Evolutionary conservation across 1,140 invertebrate species (phyloP).

Genomic region (Archegozetes longisetosus): DNA sequence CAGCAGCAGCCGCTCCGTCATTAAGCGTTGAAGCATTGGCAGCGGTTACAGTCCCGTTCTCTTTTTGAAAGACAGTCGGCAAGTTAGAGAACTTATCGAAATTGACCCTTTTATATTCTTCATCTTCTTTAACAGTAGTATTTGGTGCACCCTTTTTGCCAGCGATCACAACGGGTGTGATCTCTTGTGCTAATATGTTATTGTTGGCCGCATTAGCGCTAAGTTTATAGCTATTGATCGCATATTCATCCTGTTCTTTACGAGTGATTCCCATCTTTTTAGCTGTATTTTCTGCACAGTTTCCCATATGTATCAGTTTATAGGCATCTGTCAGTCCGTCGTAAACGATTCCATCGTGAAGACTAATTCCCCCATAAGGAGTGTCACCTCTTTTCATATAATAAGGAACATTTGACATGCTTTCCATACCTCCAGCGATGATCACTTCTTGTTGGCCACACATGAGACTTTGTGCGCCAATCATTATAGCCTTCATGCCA

Average conservation of each 20-base stretch:
- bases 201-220: slow-evolving; percentile 57
- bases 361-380: slow-evolving; percentile 79
- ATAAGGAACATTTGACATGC: slow-evolving; percentile 35
- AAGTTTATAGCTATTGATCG: slow-evolving; percentile 75
- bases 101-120: slow-evolving; percentile 88
- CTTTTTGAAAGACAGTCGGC: slow-evolving; percentile 65
- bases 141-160: slow-evolving; percentile 58
- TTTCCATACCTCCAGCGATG: slow-evolving; percentile 26
- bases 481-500: slow-evolving; percentile 41
- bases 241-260: slow-evolving; percentile 85
- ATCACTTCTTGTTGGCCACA: slow-evolving; percentile 30
- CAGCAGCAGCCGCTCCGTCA: slow-evolving; percentile 84
- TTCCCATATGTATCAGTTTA: slow-evolving; percentile 96
- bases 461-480: slow-evolving; percentile 38
- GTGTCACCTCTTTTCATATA: slow-evolving; percentile 74
- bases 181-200: slow-evolving; percentile 66
- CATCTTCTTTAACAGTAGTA: slow-evolving; percentile 61
- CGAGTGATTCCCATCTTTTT: slow-evolving; percentile 72
- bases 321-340: slow-evolving; percentile 97
- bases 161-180: slow-evolving; percentile 66
- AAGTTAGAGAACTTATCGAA: slow-evolving; percentile 82
- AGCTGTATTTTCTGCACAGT: slow-evolving; percentile 93
- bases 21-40: slow-evolving; percentile 95
- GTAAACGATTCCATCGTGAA: slow-evolving; percentile 80
- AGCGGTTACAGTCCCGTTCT: slow-evolving; percentile 77